Evolutionary conservation across 2,113 vertebrate species (phyloP), one percentile per base, ranked within the genome.

Genomic region (Pterophyllum scalare): DNA sequence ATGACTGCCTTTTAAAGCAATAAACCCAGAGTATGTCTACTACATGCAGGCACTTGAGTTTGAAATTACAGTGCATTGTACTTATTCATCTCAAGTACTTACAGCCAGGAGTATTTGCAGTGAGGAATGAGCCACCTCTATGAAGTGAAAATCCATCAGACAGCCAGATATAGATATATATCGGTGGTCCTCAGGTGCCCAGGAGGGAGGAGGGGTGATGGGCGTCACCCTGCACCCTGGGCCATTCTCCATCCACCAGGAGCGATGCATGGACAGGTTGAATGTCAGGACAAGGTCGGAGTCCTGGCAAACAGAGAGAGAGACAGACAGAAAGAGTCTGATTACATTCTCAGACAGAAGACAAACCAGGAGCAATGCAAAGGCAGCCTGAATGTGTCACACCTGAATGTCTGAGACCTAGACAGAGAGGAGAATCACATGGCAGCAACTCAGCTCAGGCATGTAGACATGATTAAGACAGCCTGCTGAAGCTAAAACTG

Each of bases 231-330:
- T 96, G 94, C 98, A 99, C 86, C 98, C 98, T 0, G 98, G 98
- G 76, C 98, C 98, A 20, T 99, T 99, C 95, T 99, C 98, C 98
- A 99, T 99, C 98, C 98, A 99, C 98, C 98, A 99, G 91, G 98
- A 99, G 78, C 98, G 98, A 94, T 99, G 98, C 98, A 99, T 99
- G 94, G 98, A 99, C 93, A 99, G 97, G 94, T 99, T 99, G 95
- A 99, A 99, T 62, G 98, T 99, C 97, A 99, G 96, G 89, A 99
- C 97, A 84, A 99, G 97, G 95, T 99, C 98, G 91, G 97, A 97
- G 94, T 99, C 98, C 98, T 99, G 95, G 84, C 91, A 79, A 82
- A 82, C 22, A 60, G 57, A 79, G 19, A 49, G 62, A 79, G n/a
- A 81, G 40, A 65, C 60, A 75, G 22, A 40, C 12, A 60, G 35